Evolutionary conservation across 2,888 invertebrate genomes (phyloP), one percentile per base, ranked within the genome.

Genomic region (Plebejus anna): DNA sequence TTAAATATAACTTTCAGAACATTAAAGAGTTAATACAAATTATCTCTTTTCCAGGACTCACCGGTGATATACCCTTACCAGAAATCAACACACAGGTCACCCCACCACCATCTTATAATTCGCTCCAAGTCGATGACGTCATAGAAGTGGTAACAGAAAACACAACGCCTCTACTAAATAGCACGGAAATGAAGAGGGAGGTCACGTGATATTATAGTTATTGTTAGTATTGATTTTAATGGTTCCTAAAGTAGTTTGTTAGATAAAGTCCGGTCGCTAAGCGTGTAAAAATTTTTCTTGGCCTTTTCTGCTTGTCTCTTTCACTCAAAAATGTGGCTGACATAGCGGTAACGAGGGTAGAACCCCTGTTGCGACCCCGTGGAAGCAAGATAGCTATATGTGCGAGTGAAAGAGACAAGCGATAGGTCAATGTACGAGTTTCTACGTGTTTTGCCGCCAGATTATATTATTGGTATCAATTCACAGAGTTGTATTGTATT

Each of bases 41-140:
- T 16, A 55, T 76, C 75, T 78, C 78, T 11, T 78, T 86, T 86
- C 2, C 89, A 93, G 93, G 86, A 81, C 84, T 93, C 9, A 92
- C 92, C 0, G 88, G 89, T 5, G 89, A 90, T 81, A 87, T 91
- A 77, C 87, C 91, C 0, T 78, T 92, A 77, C 84, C 89, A 1
- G 75, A 87, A 16, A 78, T 91, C 28, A 87, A 79, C 75, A 81
- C 82, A 11, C 82, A 80, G 11, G 81, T 78, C 80, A 80, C 80
- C 4, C 92, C 92, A 0, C 92, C 92, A 0, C 92, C 93, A 0
- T 88, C 89, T 4, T 93, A 93, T 84, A 86, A 85, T 3, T 87
- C 89, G 0, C 76, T 92, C 57, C 84, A 84, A 78, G 89, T 88
- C 77, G 82, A 82, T 4, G 80, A 81, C 61, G 82, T 86, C 76